A percentile compares a stretch with the other conserved stretches of the same genome.
Conservation (phyloP, 2,888 invertebrate genomes). For the Tricholauxania praeusta region DNA sequence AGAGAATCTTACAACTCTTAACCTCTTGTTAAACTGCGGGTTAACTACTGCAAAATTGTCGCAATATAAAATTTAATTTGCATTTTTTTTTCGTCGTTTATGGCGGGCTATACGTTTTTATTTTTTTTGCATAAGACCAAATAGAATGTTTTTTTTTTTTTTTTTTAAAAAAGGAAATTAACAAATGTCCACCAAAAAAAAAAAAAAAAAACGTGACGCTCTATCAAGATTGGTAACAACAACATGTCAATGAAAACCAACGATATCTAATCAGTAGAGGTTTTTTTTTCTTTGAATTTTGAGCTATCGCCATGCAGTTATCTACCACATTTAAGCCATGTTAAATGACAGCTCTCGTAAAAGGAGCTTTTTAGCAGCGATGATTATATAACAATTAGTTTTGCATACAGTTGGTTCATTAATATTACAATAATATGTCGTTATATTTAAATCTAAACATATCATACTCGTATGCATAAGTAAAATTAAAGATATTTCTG, state of each 20-base stretch:
- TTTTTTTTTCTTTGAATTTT: not conserved
- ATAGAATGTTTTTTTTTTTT: not conserved
- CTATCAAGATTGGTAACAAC: not conserved
- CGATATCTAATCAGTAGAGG: constrained; percentile 14
- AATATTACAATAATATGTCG: not conserved
- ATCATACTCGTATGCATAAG: no score
- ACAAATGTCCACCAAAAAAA: not conserved
- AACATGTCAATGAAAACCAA: constrained; percentile 33
- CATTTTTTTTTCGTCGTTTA: constrained; percentile 7
- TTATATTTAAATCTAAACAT: no score
- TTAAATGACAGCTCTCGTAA: not conserved
- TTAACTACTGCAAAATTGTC: not conserved
- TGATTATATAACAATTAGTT: constrained; percentile 27
- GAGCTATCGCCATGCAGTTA: constrained; percentile 21
- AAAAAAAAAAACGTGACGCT: constrained; percentile 22
- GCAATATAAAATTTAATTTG: not conserved
- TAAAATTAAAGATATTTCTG: no score
- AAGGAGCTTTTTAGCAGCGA: not conserved
- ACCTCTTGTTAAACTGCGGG: constrained; percentile 2
- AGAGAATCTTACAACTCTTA: not conserved
- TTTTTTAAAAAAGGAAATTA: not conserved
- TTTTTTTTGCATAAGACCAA: not conserved
- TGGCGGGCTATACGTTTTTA: not conserved
- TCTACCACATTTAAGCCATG: not conserved
- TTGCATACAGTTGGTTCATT: not conserved